Percentiles rank a stretch among this genome's conserved stretches.
Conservation (phyloP, 1,140 invertebrate species). For the Chrysomallon squamiferum region DNA sequence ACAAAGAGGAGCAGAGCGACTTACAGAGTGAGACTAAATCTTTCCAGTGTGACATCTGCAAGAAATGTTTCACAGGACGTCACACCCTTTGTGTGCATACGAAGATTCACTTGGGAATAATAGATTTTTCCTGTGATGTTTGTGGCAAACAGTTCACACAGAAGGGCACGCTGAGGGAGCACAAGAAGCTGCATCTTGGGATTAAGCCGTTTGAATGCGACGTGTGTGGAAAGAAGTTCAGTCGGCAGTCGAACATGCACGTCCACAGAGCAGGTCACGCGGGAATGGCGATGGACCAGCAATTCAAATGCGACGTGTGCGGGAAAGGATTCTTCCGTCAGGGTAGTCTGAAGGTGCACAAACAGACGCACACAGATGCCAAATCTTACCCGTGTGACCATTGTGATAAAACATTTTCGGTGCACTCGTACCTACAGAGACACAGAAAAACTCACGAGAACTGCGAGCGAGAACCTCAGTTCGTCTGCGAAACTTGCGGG, state of each 20-base stretch:
- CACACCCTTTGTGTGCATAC: constrained; percentile 31
- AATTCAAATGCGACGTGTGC: constrained; percentile 34
- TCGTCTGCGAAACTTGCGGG: no score
- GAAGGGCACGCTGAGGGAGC: constrained; percentile 23
- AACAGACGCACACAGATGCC: constrained; percentile 24
- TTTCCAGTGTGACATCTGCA: constrained; percentile 39
- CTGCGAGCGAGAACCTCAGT: no score
- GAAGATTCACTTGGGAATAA: constrained; percentile 36
- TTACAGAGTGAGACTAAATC: constrained; percentile 39
- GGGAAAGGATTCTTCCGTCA: constrained; percentile 24
- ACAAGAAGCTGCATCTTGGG: constrained; percentile 26
- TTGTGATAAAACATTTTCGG: constrained; percentile 1
- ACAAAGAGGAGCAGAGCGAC: constrained; percentile 26
- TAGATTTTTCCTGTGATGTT: constrained; percentile 32
- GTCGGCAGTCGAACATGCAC: background rate
- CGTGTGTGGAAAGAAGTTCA: constrained; percentile 32
- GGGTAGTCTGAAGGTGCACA: constrained; percentile 29
- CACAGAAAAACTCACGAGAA: constrained; percentile 1
- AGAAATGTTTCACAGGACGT: constrained; percentile 25
- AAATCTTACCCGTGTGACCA: constrained; percentile 1
- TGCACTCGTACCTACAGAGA: background rate
- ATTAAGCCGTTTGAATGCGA: constrained; percentile 26
- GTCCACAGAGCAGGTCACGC: constrained; percentile 29
- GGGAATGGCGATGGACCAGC: constrained; percentile 23
- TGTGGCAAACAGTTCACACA: constrained; percentile 45